Evolutionary conservation across 2,888 invertebrate species (phyloP), one percentile per base, ranked within the genome.

Genomic region (Taenaris catops): DNA sequence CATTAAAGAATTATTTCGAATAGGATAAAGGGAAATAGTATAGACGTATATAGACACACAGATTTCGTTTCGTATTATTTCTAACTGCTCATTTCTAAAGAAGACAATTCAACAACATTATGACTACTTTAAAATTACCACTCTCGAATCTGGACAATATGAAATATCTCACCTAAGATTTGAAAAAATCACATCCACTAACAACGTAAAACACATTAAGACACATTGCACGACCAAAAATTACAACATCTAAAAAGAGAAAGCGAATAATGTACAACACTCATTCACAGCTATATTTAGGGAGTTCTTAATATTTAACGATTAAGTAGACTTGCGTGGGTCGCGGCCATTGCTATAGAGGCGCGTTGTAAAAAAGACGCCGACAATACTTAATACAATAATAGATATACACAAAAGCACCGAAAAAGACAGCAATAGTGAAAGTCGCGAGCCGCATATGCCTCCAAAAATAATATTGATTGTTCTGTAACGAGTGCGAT

Each of bases 181-280:
- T 57, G 55, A 62, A 66, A 75, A 71, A 74, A 67, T 54, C 71
- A 80, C 73, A 62, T 64, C 51, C 59, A 78, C 75, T 68, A 68
- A 60, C 44, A 65, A 76, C 62, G 49, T 41, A 68, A 72, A 41
- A 63, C 47, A 72, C 67, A 67, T 63, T 64, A 60, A 58, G 63
- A 58, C 61, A 65, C 72, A 68, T 67, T 49, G 60, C 66, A 78
- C 71, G 66, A 72, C 53, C 66, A 63, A 70, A 66, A 61, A 56
- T 70, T 56, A 75, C 79, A 58, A 79, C 76, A 78, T 60, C 72
- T 78, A 80, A 70, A 74, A 54, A 66, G 72, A 64, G 68, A 63
- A 75, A 80, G 72, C 75, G 69, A 63, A 74, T 61, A 70, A 52
- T 69, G 71, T 72, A 70, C 70, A 69, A 74, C 76, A 73, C 58